These are phyloP conservation scores for Montipora capricornis DNA, from an alignment of 64 coral and sea anemone species.

Conservation along the genomic window DNA sequence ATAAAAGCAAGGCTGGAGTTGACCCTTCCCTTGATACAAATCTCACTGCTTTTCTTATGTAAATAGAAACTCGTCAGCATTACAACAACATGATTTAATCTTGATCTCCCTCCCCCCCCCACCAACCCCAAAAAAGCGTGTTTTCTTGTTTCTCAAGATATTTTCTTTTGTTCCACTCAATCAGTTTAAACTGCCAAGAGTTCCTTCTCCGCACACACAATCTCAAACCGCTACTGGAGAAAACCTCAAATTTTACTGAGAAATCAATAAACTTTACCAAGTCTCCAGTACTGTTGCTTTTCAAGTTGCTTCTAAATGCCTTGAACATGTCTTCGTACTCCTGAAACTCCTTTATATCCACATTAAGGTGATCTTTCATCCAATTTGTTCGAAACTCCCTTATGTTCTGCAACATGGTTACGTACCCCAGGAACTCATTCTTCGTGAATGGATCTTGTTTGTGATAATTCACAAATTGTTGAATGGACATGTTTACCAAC, in stretches of 20 bases:
- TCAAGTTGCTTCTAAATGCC: background rate
- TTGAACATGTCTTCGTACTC: slow-evolving; percentile 10
- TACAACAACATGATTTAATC: too few relatives aligned
- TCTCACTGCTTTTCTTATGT: too few relatives aligned
- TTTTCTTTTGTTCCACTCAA: too few relatives aligned
- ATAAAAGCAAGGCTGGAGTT: too few relatives aligned
- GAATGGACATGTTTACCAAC: background rate
- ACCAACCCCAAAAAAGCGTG: too few relatives aligned
- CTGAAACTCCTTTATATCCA: background rate
- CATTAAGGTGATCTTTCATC: background rate
- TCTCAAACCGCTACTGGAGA: background rate
- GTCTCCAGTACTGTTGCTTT: background rate
- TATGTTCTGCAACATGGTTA: background rate
- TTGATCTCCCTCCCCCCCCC: too few relatives aligned
- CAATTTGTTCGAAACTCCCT: background rate
- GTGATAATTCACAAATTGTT: background rate
- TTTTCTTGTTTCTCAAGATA: too few relatives aligned
- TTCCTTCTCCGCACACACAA: too few relatives aligned
- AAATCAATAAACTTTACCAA: background rate
- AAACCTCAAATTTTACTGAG: background rate
- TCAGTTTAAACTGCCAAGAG: too few relatives aligned
- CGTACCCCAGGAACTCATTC: background rate
- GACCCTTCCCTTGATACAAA: too few relatives aligned
- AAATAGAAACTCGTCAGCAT: too few relatives aligned
- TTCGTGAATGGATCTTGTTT: background rate